Base-by-base conservation (phyloP, 2,113 vertebrate species). In the Limnothrissa miodon region DNA sequence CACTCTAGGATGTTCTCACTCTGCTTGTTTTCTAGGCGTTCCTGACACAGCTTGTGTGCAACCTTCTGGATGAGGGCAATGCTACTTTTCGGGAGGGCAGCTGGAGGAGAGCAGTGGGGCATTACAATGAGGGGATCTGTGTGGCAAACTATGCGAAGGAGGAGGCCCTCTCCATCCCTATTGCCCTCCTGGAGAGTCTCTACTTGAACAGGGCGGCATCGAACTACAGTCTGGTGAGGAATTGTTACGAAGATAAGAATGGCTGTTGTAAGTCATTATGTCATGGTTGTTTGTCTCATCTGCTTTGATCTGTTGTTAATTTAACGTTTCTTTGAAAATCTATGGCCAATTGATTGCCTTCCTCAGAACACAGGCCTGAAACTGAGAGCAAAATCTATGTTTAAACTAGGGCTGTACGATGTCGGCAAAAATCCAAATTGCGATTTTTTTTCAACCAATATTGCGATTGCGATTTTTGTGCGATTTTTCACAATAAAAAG, bases 31-130 rank as follows among this genome's bases (percentile, higher is more conserved):
- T 39, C 10, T 74, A 99, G 97, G 94, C 93, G 78, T 96, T 96
- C 89, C 91, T 99, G 86, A 95, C 96, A 86, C 94, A 95, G 89
- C 90, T 99, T 86, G 96, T 99, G 81, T 94, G 92, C 90, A 96
- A 98, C 90, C 90, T 99, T 81, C 95, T 97, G 8, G 95, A 95
- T 0, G 97, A 99, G 89, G 98, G 97, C 79, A 97, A 98, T 66
- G 93, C 94, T 62, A 91, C 95, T 53, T 97, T 97, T 91, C 92
- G 90, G 78, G 97, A 98, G 33, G 86, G 91, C 21, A 92, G 95
- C 86, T 95, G 94, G 85, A 94, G 93, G 81, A 91, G 94, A 86
- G 96, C 97, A 0, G 89, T 94, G 81, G 95, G 89, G 11, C 95
- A 98, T 88, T 98, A 97, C 53, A 94, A 91, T 0, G 98, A 99